Evolutionary conservation across 2,113 vertebrate species (phyloP), one percentile per base, ranked within the genome.

Genomic region (Cricetomys ansorgei): DNA sequence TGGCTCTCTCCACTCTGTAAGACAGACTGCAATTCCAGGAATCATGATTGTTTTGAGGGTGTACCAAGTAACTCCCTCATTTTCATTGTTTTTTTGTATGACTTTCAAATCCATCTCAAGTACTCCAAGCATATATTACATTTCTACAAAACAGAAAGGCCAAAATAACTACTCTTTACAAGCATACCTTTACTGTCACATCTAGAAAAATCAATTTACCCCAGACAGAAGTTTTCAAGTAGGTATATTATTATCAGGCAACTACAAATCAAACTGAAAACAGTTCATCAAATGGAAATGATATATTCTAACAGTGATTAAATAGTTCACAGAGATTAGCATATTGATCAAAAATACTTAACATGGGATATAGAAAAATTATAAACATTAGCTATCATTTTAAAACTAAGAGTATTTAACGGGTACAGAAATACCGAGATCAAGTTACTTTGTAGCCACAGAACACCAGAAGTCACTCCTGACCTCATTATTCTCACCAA

Each of bases 191-290:
- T 88, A 94, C 8, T 50, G 21, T 64, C 76, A 8, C 48, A 64
- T 50, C 69, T 76, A 77, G 34, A 94, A 96, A 96, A 95, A 59
- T 75, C 73, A 75, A 95, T 79, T 95, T 15, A 84, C 10, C 84
- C 57, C 94, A 92, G 75, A 89, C 21, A 94, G 29, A 94, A 80
- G 55, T 79, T 93, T 93, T 92, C 57, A 96, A 94, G 93, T 16
- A 90, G 45, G 69, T 31, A 48, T 79, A 55, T 83, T 48, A 72
- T 53, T 70, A 92, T n/a, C 50, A 89, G 65, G 45, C 92, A 79
- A 90, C 43, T 48, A 92, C 62, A 93, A 90, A 80, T 89, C 64
- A 80, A 79, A 77, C 53, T 67, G 62, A 93, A 96, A 94, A 53
- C 1, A 92, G 84, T 12, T 93, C 55, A 69, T 57, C 87, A 96